These are phyloP conservation scores for Heliconius cydno DNA, from an alignment of 2,888 invertebrate species.

Conservation along the genomic window DNA sequence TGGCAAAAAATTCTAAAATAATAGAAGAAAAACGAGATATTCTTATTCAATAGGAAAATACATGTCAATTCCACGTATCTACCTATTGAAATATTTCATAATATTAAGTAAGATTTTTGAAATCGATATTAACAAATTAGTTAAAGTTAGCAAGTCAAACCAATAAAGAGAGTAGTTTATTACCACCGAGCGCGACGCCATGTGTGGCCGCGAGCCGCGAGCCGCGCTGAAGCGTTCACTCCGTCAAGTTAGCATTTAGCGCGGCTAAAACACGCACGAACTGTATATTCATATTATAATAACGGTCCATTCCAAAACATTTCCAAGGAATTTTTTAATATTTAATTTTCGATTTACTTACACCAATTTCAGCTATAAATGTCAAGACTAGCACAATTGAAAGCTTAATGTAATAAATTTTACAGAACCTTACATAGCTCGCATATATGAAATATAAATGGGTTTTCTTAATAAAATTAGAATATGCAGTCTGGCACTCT, in stretches of 20 bases:
- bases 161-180: constrained; percentile 21
- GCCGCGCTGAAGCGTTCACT: constrained; percentile 9
- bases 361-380: neutral
- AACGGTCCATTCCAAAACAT: constrained; percentile 12
- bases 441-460: neutral
- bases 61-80: too few species aligned
- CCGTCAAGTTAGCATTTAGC: constrained; percentile 13
- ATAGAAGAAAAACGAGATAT: too few species aligned
- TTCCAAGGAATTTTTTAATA: neutral
- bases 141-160: neutral
- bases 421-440: neutral
- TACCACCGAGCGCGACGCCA: neutral
- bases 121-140: neutral
- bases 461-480: neutral
- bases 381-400: neutral
- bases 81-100: neutral
- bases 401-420: neutral
- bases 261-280: constrained; percentile 19
- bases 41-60: too few species aligned
- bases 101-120: neutral
- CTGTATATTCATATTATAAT: constrained; percentile 29
- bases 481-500: constrained; percentile 16
- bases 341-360: neutral
- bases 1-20: too few species aligned
- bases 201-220: constrained; percentile 25